phyloP scores from a whole-genome alignment of 30 jellyfish, hydroid and myxozoan genomes.

The Euphysa ruthae region DNA sequence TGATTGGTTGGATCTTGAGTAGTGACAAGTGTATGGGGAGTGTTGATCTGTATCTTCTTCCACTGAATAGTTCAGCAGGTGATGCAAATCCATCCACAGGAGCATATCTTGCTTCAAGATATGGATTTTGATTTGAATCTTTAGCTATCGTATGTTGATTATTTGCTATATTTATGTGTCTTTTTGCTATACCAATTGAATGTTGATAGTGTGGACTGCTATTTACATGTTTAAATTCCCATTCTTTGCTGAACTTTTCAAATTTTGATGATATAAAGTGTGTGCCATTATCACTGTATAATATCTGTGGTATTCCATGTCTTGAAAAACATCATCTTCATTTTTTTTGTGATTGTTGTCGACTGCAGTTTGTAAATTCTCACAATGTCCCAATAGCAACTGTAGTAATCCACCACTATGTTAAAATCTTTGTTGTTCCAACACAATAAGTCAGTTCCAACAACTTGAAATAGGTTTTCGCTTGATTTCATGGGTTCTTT shows the following conservation, averaged over 20 bases:
- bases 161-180: neutral
- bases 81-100: conserved; percentile 16
- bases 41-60: conserved; percentile 7
- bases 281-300: neutral
- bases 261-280: neutral
- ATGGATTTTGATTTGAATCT: neutral
- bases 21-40: neutral
- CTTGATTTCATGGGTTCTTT: neutral
- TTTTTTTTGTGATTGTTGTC: no score
- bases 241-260: neutral
- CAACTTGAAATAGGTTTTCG: neutral
- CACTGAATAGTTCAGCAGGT: conserved; percentile 49
- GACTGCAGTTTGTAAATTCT: no score
- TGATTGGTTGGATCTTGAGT: neutral
- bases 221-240: conserved; percentile 2
- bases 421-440: no score
- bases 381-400: no score
- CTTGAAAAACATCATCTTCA: neutral
- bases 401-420: no score
- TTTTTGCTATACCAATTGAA: neutral
- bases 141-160: neutral
- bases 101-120: neutral
- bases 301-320: conserved; percentile 22
- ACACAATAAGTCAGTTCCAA: neutral
- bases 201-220: neutral